phyloP scores from a whole-genome alignment of 2,113 vertebrate species.

The Epinephelus moara region DNA sequence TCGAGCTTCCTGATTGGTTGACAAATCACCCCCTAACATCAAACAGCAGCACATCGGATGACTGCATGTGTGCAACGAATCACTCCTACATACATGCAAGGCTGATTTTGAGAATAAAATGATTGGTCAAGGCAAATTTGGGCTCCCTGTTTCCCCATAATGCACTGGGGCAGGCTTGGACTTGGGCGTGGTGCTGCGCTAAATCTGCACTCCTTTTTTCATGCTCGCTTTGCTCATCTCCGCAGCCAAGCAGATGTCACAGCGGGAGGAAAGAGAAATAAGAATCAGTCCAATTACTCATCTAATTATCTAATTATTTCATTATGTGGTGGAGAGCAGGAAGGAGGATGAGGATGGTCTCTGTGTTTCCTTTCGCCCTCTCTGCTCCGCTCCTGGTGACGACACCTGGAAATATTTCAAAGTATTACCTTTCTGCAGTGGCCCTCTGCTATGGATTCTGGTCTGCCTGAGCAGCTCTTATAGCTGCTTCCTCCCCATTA shows the following conservation, averaged over 20 bases:
- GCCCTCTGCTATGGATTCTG: not conserved
- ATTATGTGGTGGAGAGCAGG: slow-evolving; percentile 74
- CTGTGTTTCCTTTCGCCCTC: slow-evolving; percentile 56
- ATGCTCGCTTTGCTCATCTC: slow-evolving; percentile 15
- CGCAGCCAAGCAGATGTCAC: slow-evolving; percentile 51
- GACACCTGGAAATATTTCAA: slow-evolving; percentile 58
- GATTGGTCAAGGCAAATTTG: slow-evolving; percentile 28
- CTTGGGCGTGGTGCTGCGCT: slow-evolving; percentile 39
- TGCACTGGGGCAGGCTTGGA: slow-evolving; percentile 13
- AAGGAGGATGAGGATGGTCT: slow-evolving; percentile 63
- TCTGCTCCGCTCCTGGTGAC: slow-evolving; percentile 31
- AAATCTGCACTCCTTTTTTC: not conserved
- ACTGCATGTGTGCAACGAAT: slow-evolving; percentile 7
- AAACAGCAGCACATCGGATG: slow-evolving; percentile 19
- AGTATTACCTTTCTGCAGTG: slow-evolving; percentile 18
- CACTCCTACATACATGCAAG: slow-evolving; percentile 4
- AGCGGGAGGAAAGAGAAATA: slow-evolving; percentile 57
- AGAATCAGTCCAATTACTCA: slow-evolving; percentile 71
- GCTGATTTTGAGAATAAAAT: slow-evolving; percentile 28
- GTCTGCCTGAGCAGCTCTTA: not conserved
- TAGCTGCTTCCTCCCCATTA: not conserved
- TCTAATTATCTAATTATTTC: slow-evolving; percentile 77
- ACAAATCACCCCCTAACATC: slow-evolving; percentile 46
- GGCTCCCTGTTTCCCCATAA: slow-evolving; percentile 10
- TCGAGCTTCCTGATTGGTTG: slow-evolving; percentile 63